phyloP scores from a whole-genome alignment of 2,113 vertebrate species.

The Sinosuthora webbiana region DNA sequence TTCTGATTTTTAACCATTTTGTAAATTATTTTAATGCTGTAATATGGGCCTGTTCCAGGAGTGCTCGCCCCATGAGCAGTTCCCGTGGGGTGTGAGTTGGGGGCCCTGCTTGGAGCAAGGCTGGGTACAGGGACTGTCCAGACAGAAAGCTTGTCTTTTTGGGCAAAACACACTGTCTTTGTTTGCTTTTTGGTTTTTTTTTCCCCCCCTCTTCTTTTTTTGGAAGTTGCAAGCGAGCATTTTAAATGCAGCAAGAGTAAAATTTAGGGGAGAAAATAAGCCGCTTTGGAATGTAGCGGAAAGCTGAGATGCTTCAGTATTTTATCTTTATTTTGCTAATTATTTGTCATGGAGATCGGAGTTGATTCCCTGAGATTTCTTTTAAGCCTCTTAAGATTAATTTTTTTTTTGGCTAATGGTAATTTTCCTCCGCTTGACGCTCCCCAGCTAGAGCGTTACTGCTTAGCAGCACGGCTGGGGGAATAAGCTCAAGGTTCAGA shows the following conservation, averaged over 20 bases:
- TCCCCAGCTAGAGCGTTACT: conserved; percentile 35
- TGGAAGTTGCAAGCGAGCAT: not conserved
- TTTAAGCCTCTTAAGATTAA: conserved; percentile 53
- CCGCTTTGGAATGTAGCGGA: conserved; percentile 33
- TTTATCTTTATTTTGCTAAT: conserved; percentile 66
- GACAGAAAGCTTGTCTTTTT: not conserved
- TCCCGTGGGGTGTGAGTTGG: not conserved
- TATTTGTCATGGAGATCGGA: conserved; percentile 53
- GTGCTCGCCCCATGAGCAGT: not conserved
- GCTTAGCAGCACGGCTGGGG: not conserved
- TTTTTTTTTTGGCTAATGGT: conserved; percentile 49
- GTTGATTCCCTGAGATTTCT: conserved; percentile 50
- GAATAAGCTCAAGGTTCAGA: conserved; percentile 57
- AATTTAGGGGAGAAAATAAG: conserved; percentile 33
- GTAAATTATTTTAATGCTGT: conserved; percentile 70
- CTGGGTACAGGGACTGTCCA: not conserved
- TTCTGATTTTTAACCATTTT: conserved; percentile 72
- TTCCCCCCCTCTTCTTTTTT: not conserved
- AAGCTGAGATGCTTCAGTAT: conserved; percentile 42
- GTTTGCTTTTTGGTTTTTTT: fast-evolving
- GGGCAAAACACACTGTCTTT: not conserved
- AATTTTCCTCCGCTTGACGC: conserved; percentile 36
- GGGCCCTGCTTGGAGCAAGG: not conserved
- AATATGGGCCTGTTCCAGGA: conserved; percentile 21
- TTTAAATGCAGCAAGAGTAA: conserved; percentile 16